These are phyloP conservation scores for Erpobdella octoculata DNA, from an alignment of 2,888 invertebrate genomes.

Conservation along the genomic window DNA sequence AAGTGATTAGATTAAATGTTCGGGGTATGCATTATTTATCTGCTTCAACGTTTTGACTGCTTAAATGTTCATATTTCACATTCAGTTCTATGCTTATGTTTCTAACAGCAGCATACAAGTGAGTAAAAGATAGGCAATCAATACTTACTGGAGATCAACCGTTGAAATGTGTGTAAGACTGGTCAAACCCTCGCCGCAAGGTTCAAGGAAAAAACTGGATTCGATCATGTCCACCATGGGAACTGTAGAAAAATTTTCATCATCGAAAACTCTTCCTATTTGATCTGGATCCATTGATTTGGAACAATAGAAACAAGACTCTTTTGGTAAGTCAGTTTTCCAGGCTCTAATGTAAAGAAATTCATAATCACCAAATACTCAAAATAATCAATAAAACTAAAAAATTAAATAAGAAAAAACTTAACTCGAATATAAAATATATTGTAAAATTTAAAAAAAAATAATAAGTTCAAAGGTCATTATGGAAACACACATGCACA, in stretches of 20 bases:
- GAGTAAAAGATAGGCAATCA: too few species aligned
- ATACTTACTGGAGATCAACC: conserved; percentile 11
- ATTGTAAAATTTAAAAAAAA: too few species aligned
- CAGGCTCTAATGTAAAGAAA: background rate
- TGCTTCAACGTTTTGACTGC: too few species aligned
- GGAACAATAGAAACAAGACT: conserved; percentile 6
- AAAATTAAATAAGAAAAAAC: background rate
- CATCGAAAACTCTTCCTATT: background rate
- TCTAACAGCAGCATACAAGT: too few species aligned
- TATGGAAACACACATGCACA: too few species aligned
- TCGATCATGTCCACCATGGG: conserved; percentile 4
- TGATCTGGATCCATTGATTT: background rate
- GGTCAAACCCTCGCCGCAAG: conserved; percentile 3
- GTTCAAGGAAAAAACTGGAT: conserved; percentile 6
- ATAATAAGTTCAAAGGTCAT: too few species aligned
- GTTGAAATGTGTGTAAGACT: conserved; percentile 8
- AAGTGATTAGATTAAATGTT: too few species aligned
- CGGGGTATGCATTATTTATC: too few species aligned
- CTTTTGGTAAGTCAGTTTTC: conserved; percentile 10
- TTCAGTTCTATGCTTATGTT: too few species aligned
- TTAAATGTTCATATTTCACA: too few species aligned
- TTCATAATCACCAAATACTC: background rate
- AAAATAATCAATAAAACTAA: background rate
- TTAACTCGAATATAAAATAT: background rate
- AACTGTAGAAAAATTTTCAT: background rate